phyloP scores from a whole-genome alignment of 1,140 invertebrate species.

The Gryon sp. region DNA sequence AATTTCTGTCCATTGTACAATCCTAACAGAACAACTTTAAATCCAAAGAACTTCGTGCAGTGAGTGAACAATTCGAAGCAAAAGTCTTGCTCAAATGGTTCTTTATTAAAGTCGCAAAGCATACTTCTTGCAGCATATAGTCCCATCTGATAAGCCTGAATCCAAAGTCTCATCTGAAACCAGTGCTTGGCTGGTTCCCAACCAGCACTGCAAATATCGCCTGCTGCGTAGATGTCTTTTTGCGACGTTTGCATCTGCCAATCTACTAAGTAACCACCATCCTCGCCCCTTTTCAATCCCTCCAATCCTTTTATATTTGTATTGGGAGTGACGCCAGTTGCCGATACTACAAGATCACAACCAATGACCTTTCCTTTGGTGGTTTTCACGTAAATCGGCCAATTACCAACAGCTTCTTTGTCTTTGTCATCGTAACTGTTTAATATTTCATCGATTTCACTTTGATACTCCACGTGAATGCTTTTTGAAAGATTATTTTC shows the following conservation, averaged over 20 bases:
- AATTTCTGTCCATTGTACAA: conserved; percentile 96
- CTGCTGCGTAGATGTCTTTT: conserved; percentile 93
- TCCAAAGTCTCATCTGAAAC: conserved; percentile 99
- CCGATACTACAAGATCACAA: conserved; percentile 96
- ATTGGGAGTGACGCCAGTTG: conserved; percentile 93
- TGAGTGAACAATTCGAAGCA: conserved; percentile 99
- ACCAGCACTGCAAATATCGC: conserved; percentile 91
- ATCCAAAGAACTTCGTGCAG: conserved; percentile 96
- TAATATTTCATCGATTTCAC: conserved; percentile 83
- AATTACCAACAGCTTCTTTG: conserved; percentile 72
- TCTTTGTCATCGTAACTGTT: conserved; percentile 71
- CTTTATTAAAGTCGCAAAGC: conserved; percentile 82
- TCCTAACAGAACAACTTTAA: conserved; percentile 95
- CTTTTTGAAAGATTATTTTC: conserved; percentile 18
- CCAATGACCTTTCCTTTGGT: conserved; percentile 87
- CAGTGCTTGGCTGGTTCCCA: conserved; percentile 92
- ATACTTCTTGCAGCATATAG: conserved; percentile 95
- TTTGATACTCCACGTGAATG: conserved; percentile 83
- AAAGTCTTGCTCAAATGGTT: conserved; percentile 90
- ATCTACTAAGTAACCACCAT: conserved; percentile 91
- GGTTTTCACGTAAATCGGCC: conserved; percentile 87
- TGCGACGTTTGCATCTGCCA: conserved; percentile 91
- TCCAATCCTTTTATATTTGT: conserved; percentile 81
- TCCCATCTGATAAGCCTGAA: conserved; percentile 98
- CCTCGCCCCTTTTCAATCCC: conserved; percentile 82